phyloP scores from a whole-genome alignment of 2,888 invertebrate species.

The Diaperis boleti region DNA sequence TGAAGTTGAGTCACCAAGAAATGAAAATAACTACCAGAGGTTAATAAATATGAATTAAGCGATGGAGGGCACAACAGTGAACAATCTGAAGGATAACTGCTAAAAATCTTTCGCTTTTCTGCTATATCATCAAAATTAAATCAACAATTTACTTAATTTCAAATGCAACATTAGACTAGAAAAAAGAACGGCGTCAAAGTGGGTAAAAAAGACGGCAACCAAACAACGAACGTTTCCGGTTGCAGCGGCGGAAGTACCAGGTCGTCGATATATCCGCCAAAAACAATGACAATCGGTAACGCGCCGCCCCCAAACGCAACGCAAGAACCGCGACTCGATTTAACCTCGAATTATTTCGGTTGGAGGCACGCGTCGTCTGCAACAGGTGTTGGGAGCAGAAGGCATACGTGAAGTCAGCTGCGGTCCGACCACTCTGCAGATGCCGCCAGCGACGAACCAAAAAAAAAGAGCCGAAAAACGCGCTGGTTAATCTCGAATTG shows the following conservation, averaged over 20 bases:
- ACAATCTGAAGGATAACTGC: no score
- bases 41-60: no score
- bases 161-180: no score
- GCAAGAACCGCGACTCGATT: slow-evolving; percentile 17
- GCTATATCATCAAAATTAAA: no score
- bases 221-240: background rate
- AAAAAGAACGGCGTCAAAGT: no score
- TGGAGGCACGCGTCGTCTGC: slow-evolving; percentile 56
- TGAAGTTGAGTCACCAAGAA: no score
- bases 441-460: slow-evolving; percentile 43
- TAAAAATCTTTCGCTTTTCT: no score
- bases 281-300: background rate
- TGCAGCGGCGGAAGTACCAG: background rate
- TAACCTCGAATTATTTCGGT: slow-evolving; percentile 48
- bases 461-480: slow-evolving; percentile 9
- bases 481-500: no score
- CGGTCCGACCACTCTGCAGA: slow-evolving; percentile 54
- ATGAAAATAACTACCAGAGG: no score
- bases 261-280: background rate
- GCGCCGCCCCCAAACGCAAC: background rate
- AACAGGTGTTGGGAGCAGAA: slow-evolving; percentile 63
- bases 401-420: slow-evolving; percentile 63
- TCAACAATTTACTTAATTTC: no score
- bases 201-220: no score
- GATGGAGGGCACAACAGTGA: no score